Base-by-base conservation (phyloP, 1,140 invertebrate genomes). In the Trissolcus basalis region DNA sequence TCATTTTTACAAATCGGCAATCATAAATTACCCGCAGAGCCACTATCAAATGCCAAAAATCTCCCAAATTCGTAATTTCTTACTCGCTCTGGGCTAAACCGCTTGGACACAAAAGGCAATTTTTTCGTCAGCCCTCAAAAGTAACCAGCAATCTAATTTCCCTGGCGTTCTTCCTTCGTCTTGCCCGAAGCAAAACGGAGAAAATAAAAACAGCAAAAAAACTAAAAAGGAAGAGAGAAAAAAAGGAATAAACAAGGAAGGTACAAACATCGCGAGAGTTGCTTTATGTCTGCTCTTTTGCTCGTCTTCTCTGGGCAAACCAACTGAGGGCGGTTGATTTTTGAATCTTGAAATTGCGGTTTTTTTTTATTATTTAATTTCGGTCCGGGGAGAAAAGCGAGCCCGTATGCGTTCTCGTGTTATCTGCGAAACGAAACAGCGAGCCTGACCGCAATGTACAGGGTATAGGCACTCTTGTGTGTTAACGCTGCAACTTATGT, bases 401-500 rank as follows among this genome's bases (percentile, higher is more conserved):
- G 56, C 51, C 63, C 63, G 58, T 68, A 63, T 68, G 53, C 74
- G 68, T 71, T 67, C 67, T 58, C 65, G 76, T 71, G 3, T n/a
- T 70, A 74, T 73, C 76, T 78, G 69, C 55, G 61, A 61, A 69
- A 74, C 60, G 61, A 56, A 78, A 74, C 67, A 45, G 67, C 39
- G 50, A 67, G 70, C 61, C 76, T 71, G 70, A 74, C 70, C 70
- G 67, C 65, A 73, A 73, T 78, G 70, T 74, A 78, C 70, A 78
- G 76, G 77, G 70, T 78, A 74, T 67, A 78, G 19, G 76, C 76
- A 74, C 76, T 70, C 65, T 78, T 73, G 64, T 70, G 69, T 71
- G 69, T 78, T 78, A 73, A 78, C 35, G 69, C 54, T 72, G 48
- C 60, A 73, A 78, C 76, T 78, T 70, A 77, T 69, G 68, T 70